Percentiles rank a stretch among this genome's conserved stretches.
Evolutionary conservation across 2,888 invertebrate genomes (phyloP).

Genomic region (Caenorhabditis zanzibari): DNA sequence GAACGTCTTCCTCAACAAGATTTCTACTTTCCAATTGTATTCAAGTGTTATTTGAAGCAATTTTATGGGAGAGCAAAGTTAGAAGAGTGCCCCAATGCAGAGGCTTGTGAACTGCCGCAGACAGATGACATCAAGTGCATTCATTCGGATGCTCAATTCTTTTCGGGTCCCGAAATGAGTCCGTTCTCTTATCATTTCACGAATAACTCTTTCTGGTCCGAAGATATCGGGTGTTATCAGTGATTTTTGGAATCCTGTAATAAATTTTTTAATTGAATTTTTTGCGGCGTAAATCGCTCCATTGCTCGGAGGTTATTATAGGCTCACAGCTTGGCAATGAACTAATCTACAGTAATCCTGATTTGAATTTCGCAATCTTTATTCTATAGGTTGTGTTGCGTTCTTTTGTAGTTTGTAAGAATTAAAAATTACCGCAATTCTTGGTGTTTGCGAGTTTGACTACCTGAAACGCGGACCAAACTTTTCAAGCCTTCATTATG

Average conservation of each 20-base stretch:
- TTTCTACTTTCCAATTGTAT: constrained; percentile 35
- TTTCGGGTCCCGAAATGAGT: constrained; percentile 47
- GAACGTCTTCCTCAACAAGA: constrained; percentile 8
- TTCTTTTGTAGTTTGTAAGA: no score
- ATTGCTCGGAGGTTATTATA: no score
- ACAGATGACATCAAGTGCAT: constrained; percentile 39
- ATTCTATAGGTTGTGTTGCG: no score
- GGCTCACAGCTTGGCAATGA: no score
- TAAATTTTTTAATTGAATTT: no score
- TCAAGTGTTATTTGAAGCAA: constrained; percentile 28
- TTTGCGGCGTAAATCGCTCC: no score
- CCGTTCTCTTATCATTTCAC: constrained; percentile 51
- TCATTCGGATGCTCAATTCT: constrained; percentile 49
- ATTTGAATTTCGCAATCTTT: no score
- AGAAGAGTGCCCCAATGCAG: constrained; percentile 46
- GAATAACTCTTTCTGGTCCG: constrained; percentile 10
- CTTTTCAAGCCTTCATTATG: no score
- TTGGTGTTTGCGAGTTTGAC: no score
- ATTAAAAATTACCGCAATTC: no score
- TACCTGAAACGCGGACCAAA: no score
- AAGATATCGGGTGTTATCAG: constrained; percentile 53
- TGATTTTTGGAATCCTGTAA: background rate
- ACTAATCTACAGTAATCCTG: no score
- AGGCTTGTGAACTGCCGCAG: constrained; percentile 49
- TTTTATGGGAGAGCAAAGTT: constrained; percentile 19